Percentiles rank a stretch among this genome's conserved stretches.
phyloP scores from a whole-genome alignment of 2,797 vertebrate genomes.

The Buceros bicornis region DNA sequence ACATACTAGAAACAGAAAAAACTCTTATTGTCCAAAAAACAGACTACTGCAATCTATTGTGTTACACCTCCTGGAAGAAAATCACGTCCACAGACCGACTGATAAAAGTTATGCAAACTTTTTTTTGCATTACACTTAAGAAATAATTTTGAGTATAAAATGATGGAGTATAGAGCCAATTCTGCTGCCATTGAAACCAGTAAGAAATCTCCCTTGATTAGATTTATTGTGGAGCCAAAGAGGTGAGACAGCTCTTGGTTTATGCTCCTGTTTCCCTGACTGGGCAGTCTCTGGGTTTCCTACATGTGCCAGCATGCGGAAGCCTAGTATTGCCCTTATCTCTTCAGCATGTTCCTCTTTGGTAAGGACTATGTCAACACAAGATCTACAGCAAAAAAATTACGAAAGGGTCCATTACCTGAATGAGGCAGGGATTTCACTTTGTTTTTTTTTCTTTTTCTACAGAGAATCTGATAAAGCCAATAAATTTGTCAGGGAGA shows the following conservation, averaged over 20 bases:
- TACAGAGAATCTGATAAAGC: not conserved
- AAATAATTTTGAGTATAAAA: not conserved
- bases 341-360: not conserved
- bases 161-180: not conserved
- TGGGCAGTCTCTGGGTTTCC: not conserved
- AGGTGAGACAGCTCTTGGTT: not conserved
- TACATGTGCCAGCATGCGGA: fast-evolving
- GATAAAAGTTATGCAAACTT: not conserved
- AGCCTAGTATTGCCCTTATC: not conserved
- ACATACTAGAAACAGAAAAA: not conserved
- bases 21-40: not conserved
- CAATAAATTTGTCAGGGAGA: slow-evolving; percentile 14
- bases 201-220: not conserved
- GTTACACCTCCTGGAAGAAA: not conserved
- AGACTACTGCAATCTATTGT: not conserved
- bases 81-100: not conserved
- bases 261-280: not conserved
- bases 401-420: not conserved
- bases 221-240: not conserved
- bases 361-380: not conserved
- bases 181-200: not conserved
- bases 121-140: not conserved
- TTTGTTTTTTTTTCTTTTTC: not conserved
- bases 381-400: not conserved
- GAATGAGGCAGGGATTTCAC: not conserved